A percentile compares a stretch with the other conserved stretches of the same genome.
These are phyloP conservation scores for Blera fallax DNA, from an alignment of 2,888 invertebrate genomes.

Conservation along the genomic window DNA sequence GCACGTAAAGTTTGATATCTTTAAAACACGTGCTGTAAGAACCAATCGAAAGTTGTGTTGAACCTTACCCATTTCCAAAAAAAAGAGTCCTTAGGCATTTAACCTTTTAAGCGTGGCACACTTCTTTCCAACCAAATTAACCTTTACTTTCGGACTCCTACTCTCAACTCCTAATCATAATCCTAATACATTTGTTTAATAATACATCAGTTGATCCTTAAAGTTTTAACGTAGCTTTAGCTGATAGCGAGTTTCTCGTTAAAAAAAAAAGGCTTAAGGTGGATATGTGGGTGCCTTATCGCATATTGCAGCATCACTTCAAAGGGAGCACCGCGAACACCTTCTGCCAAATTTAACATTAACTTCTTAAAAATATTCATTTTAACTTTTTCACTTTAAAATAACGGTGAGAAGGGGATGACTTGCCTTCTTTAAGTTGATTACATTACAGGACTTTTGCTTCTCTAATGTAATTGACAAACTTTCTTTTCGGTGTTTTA, in stretches of 20 bases:
- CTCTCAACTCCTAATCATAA: background rate
- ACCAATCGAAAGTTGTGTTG: background rate
- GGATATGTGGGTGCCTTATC: background rate
- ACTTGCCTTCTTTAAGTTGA: background rate
- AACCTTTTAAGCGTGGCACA: background rate
- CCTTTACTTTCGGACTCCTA: background rate
- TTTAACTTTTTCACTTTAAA: slow-evolving; percentile 32
- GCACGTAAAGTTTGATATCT: too few species aligned
- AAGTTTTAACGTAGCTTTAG: background rate
- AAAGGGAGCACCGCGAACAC: background rate
- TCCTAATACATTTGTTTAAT: background rate
- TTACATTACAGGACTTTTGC: background rate
- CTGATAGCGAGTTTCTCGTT: background rate
- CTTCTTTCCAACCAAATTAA: background rate
- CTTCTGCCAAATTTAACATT: slow-evolving; percentile 15
- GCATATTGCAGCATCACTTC: background rate
- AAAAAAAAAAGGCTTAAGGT: background rate
- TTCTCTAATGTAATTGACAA: slow-evolving; percentile 8
- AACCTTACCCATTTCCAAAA: background rate
- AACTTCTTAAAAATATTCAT: background rate
- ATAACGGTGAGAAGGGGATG: background rate
- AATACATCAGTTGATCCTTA: background rate
- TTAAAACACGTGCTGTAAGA: background rate
- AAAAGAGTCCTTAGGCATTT: background rate
- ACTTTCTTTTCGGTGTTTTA: background rate